These are phyloP conservation scores for Drosophila algonquin DNA, from an alignment of 2,888 invertebrate species.

Conservation along the genomic window DNA sequence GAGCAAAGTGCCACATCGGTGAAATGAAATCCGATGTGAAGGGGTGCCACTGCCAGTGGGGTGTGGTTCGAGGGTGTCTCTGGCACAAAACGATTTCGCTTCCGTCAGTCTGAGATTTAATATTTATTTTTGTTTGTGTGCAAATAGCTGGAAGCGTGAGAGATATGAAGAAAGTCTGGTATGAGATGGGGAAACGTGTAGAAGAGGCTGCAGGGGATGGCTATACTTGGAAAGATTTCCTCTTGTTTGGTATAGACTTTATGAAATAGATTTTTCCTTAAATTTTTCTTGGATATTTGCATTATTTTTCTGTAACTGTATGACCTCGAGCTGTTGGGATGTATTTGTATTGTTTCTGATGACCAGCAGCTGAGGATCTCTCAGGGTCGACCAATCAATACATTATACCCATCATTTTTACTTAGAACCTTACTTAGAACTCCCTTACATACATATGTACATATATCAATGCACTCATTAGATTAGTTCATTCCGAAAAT, in stretches of 20 bases:
- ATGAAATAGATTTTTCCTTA: neutral
- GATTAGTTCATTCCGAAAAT: too few species aligned
- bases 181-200: neutral
- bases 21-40: slow-evolving; percentile 38
- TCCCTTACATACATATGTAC: too few species aligned
- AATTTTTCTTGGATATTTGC: neutral
- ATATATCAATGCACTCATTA: too few species aligned
- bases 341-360: neutral
- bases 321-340: neutral
- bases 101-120: slow-evolving; percentile 70
- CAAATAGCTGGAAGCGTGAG: slow-evolving; percentile 79
- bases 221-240: neutral
- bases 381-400: neutral
- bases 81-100: slow-evolving; percentile 66
- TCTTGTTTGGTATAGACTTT: neutral
- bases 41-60: slow-evolving; percentile 11
- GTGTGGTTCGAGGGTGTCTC: slow-evolving; percentile 25
- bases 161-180: slow-evolving; percentile 55
- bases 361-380: neutral
- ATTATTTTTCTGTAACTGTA: neutral
- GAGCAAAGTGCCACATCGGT: slow-evolving; percentile 20
- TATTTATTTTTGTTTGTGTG: slow-evolving; percentile 80
- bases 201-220: neutral
- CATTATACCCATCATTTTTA: too few species aligned
- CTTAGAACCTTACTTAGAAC: too few species aligned